Base-by-base conservation (phyloP, 2,888 invertebrate species). In the Hirtodrosophila histrioides region DNA sequence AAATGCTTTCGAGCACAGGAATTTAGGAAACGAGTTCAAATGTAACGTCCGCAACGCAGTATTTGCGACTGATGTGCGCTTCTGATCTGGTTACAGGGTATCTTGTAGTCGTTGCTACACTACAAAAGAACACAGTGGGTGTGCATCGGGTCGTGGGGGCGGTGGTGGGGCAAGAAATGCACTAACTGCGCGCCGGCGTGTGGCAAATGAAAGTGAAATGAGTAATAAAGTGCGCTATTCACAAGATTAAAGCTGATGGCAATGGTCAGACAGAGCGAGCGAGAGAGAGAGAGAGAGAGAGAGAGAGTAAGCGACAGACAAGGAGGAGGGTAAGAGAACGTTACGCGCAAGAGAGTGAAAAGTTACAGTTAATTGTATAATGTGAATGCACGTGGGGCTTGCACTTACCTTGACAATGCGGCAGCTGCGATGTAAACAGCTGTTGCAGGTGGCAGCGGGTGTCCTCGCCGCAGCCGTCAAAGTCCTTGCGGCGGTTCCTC, bases 361-460 rank as follows among this genome's bases (percentile, higher is more conserved):
- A 27, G 4, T 27, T 57, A 37, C 39, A 33, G 39, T 12, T 27
- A 63, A 33, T 60, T 58, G 64, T 53, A 37, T 58, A 51, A 51
- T 41, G 35, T 55, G 37, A 17, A 27, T 31, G 69, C 74, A 74
- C 69, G 69, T 74, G 68, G 49, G 23, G 41, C 48, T 44, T 48
- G 46, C 37, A 74, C 75, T 75, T 50, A 75, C 75, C 75, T 75
- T 76, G 76, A 36, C 60, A 69, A 63, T 69, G 58, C 60, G 55
- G 36, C 44, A 29, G 36, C 36, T 17, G 45, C 29, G n/a, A 17
- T 11, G 55, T 36, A 43, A 65, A 62, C 62, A 69, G 61, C 60
- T 65, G 67, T 54, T 51, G 48, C 72, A 57, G 54, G 31, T 7
- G 24, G 31, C 41, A 17, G 11, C 3, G 12, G 23, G 3, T 24